Evolutionary conservation across 2,888 invertebrate species (phyloP).

Genomic region (Loripinus fragilis): DNA sequence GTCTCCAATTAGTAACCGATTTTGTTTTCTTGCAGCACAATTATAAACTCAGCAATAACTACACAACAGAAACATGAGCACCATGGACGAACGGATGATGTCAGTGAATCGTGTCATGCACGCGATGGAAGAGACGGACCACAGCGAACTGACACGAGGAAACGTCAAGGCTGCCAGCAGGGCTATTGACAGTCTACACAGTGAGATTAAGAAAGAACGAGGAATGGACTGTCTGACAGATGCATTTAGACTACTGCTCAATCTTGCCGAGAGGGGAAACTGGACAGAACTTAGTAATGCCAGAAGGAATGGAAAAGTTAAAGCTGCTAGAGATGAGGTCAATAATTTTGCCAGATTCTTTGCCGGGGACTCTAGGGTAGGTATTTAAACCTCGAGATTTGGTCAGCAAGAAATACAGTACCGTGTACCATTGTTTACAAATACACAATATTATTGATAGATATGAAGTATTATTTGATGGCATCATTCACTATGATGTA

Average conservation of each 20-base stretch:
- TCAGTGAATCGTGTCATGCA: constrained; percentile 50
- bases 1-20: too few relatives aligned
- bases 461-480: too few relatives aligned
- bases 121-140: constrained; percentile 59
- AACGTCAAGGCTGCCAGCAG: constrained; percentile 54
- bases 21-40: too few relatives aligned
- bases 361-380: not conserved
- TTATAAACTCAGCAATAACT: too few relatives aligned
- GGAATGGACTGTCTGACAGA: constrained; percentile 32
- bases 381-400: too few relatives aligned
- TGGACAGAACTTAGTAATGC: constrained; percentile 58
- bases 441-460: too few relatives aligned
- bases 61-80: not conserved
- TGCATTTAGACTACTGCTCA: constrained; percentile 44
- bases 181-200: constrained; percentile 49
- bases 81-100: constrained; percentile 46
- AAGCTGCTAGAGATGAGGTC: constrained; percentile 43
- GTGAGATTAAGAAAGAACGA: constrained; percentile 38
- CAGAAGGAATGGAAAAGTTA: constrained; percentile 46
- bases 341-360: constrained; percentile 26
- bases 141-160: constrained; percentile 57
- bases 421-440: too few relatives aligned
- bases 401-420: too few relatives aligned
- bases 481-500: too few relatives aligned
- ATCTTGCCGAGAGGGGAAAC: constrained; percentile 49